Evolutionary conservation across 2,888 invertebrate genomes (phyloP), one percentile per base, ranked within the genome.

Genomic region (Mactromeris polynyma): DNA sequence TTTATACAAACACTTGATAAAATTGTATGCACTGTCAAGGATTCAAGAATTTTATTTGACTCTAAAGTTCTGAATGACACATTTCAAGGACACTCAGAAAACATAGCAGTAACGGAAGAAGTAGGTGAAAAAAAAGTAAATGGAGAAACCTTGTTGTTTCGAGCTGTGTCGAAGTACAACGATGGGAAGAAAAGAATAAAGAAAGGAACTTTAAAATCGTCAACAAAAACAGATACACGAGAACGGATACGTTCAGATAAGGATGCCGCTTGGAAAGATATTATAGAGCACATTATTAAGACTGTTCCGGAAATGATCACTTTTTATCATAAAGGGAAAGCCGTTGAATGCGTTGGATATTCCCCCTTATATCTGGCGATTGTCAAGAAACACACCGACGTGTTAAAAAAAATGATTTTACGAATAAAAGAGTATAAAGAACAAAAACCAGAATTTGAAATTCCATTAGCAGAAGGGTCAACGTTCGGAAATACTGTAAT

Each of bases 361-460:
- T 81, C 81, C 11, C 86, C 86, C 1, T 21, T 86, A 0, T 81
- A 86, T 46, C 17, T 82, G 19, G 77, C 82, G 36, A 40, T 86
- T 6, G 46, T 86, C 9, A 86, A 86, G n/a, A 73, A 78, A 77
- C 38, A 64, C n/a, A 38, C 26, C 19, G n/a, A 38, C 0, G 0
- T 82, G 3, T 9, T 82, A n/a, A n/a, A 26, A 26, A 7, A 11
- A n/a, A 82, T 82, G 82, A 38, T 40, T 9, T 2, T 0, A n/a
- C n/a, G 2, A 6, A 9, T 64, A 2, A 33, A 9, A 64, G 17
- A 82, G n/a, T n/a, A n/a, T n/a, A n/a, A n/a, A n/a, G n/a, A n/a
- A n/a, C n/a, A n/a, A n/a, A n/a, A n/a, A n/a, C n/a, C n/a, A 2
- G 36, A 38, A 33, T 1, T 11, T 7, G 17, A 64, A 14, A 17